A percentile compares a stretch with the other conserved stretches of the same genome.
Evolutionary conservation across 2,888 invertebrate genomes (phyloP).

Genomic region (Drosophila hamatofila): DNA sequence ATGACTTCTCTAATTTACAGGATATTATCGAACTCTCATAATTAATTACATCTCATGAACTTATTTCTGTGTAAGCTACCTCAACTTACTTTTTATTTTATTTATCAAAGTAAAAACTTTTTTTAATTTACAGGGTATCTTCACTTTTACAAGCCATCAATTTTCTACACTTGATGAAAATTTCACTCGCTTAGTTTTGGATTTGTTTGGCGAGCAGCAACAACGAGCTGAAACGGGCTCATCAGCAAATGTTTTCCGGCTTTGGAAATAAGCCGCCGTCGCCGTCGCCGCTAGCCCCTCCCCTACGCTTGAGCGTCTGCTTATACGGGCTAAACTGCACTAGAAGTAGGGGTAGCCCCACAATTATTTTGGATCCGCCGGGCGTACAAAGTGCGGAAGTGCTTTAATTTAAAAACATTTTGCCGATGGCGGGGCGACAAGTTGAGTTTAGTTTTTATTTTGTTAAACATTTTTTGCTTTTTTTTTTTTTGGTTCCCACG

Average conservation of each 20-base stretch:
- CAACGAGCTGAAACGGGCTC: constrained; percentile 44
- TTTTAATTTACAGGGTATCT: constrained; percentile 18
- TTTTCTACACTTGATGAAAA: background rate
- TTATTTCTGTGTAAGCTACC: too few species aligned
- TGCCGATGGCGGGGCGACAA: constrained; percentile 40
- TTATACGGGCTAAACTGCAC: background rate
- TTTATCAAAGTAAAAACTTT: too few species aligned
- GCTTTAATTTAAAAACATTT: constrained; percentile 63
- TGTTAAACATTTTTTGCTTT: constrained; percentile 3
- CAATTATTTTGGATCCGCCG: constrained; percentile 34
- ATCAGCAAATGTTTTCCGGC: constrained; percentile 66
- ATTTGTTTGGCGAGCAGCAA: constrained; percentile 7
- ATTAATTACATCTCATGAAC: too few species aligned
- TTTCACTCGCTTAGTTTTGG: constrained; percentile 20
- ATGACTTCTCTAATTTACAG: too few species aligned
- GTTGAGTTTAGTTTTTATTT: constrained; percentile 30
- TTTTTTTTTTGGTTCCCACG: constrained; percentile 43
- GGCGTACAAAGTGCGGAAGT: constrained; percentile 54
- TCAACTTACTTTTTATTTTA: too few species aligned
- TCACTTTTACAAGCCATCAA: background rate
- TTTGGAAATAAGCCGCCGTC: constrained; percentile 34
- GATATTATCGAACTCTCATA: too few species aligned
- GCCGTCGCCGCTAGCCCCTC: background rate
- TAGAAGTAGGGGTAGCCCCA: constrained; percentile 25
- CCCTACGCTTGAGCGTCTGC: constrained; percentile 6